These are phyloP conservation scores for Stomorhina lunata DNA, from an alignment of 2,888 invertebrate genomes.

Conservation along the genomic window DNA sequence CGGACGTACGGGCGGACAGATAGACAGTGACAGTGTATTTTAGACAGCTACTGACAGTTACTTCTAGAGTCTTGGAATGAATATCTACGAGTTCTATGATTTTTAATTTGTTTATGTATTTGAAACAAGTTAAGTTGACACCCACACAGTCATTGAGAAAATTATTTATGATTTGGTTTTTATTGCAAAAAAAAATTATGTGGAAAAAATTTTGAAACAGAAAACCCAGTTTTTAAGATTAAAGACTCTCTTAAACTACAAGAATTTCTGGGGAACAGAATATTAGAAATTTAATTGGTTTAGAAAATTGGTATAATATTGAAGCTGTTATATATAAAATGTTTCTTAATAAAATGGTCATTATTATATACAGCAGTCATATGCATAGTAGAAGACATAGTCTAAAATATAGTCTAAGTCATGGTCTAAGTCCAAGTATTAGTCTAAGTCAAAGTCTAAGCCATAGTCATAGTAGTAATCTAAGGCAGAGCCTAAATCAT, in stretches of 20 bases:
- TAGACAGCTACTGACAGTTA: slow-evolving; percentile 35
- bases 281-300: too few species aligned
- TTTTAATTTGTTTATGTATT: slow-evolving; percentile 2
- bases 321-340: too few species aligned
- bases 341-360: too few species aligned
- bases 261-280: not conserved
- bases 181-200: not conserved
- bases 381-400: too few species aligned
- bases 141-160: slow-evolving; percentile 46
- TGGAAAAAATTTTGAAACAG: not conserved
- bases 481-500: too few species aligned
- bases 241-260: not conserved
- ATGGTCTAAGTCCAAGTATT: too few species aligned
- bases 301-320: too few species aligned
- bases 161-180: slow-evolving; percentile 22
- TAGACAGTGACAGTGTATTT: slow-evolving; percentile 5
- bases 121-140: slow-evolving; percentile 53
- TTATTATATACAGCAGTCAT: too few species aligned
- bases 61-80: slow-evolving; percentile 7
- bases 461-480: too few species aligned
- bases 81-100: slow-evolving; percentile 24
- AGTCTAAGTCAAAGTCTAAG: too few species aligned
- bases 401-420: too few species aligned
- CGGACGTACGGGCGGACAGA: not conserved
- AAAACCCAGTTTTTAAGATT: not conserved